Evolutionary conservation across 1,140 invertebrate genomes (phyloP), one percentile per base, ranked within the genome.

Genomic region (Drosophila bipectinata): DNA sequence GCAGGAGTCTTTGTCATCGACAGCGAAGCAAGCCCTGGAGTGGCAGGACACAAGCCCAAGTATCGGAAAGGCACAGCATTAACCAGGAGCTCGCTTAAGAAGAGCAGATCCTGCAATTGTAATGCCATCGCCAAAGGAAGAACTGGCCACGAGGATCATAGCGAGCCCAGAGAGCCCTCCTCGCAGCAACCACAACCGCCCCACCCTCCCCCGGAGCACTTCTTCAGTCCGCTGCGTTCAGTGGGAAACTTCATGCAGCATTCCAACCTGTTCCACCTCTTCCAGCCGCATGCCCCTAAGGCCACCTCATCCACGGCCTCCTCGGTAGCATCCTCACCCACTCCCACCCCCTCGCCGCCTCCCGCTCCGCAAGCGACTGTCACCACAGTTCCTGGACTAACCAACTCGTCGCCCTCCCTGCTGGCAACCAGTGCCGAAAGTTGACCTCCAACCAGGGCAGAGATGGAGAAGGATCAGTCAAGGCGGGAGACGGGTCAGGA

Each of bases 191-290:
- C 30, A n/a, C 57, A 66, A 37, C 49, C 58, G 48, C 14, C 18
- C 41, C 51, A 18, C 52, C 56, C 48, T 6, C 53, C 39, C 7
- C 69, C 71, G 4, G 77, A 85, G 32, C 58, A 79, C 44, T 90
- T 87, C 56, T 90, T 91, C 45, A 88, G 87, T 64, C 90, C 90
- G 1, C 45, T 91, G 15, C 77, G 73, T 37, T 72, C 90, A 14
- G 64, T 91, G 59, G 83, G 90, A 59, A 87, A 67, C 51, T 79
- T 88, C 30, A 87, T 91, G 68, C 87, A 91, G 62, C 90, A 91
- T 91, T 91, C 90, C 85, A 91, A 90, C 64, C 58, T 91, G 45
- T 91, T 91, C 55, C 89, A 91, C 59, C 63, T 91, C 48, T 90
- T 91, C 63, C 85, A 91, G 63, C 79, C 90, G 0, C 77, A 80